Evolutionary conservation across 2,797 vertebrate species (phyloP).

Genomic region (Chromis chromis): DNA sequence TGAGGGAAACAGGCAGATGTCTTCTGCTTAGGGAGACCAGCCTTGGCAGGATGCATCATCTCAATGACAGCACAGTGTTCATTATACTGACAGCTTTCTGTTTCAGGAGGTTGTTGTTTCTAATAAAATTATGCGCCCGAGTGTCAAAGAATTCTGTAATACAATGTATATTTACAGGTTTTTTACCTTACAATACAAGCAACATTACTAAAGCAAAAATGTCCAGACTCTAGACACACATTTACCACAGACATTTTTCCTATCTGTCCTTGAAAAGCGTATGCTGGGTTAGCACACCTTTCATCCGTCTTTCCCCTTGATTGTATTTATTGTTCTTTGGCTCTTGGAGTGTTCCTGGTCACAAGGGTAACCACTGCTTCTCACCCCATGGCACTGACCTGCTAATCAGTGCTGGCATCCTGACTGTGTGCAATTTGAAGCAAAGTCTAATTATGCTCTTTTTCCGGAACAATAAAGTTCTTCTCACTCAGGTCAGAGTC

Average conservation of each 20-base stretch:
- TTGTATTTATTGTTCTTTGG: slow-evolving; percentile 78
- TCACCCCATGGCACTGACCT: slow-evolving; percentile 74
- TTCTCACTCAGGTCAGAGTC: slow-evolving; percentile 87
- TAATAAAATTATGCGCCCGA: neutral
- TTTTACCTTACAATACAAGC: neutral
- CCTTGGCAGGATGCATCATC: slow-evolving; percentile 52
- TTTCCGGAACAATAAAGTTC: slow-evolving; percentile 90
- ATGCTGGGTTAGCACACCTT: slow-evolving; percentile 39
- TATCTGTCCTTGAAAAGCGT: slow-evolving; percentile 40
- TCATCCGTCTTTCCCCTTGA: slow-evolving; percentile 54
- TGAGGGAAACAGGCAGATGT: slow-evolving; percentile 72
- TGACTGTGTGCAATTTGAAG: slow-evolving; percentile 85
- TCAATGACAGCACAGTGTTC: slow-evolving; percentile 14
- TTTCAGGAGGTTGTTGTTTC: slow-evolving; percentile 4
- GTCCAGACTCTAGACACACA: neutral
- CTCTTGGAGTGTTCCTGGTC: slow-evolving; percentile 53
- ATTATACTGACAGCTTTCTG: slow-evolving; percentile 2
- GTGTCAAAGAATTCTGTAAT: slow-evolving; percentile 12
- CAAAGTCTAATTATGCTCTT: slow-evolving; percentile 85
- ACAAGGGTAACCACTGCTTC: slow-evolving; percentile 53
- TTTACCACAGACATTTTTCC: slow-evolving; percentile 10
- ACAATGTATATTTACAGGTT: neutral
- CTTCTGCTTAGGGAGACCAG: slow-evolving; percentile 67
- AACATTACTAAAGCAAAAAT: neutral
- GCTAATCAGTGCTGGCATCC: slow-evolving; percentile 81